These are phyloP conservation scores for Ladona fulva DNA, from an alignment of 1,140 invertebrate species.

Conservation along the genomic window DNA sequence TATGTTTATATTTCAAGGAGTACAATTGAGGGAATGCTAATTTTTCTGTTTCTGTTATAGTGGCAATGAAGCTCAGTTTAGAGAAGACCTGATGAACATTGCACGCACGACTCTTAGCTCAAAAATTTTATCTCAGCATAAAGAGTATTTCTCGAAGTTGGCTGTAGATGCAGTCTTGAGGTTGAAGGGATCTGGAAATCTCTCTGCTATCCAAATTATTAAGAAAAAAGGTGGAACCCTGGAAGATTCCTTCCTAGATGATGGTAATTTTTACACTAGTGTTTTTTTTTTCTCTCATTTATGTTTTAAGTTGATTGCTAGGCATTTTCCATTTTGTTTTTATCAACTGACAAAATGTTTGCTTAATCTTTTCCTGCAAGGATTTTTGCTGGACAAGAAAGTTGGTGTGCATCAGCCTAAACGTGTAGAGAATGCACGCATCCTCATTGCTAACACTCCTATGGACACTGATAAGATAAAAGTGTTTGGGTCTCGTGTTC, in stretches of 20 bases:
- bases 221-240: constrained; percentile 91
- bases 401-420: constrained; percentile 61
- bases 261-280: constrained; percentile 46
- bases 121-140: constrained; percentile 96
- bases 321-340: not conserved
- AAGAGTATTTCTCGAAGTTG: constrained; percentile 91
- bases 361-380: constrained; percentile 31
- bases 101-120: constrained; percentile 95
- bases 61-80: constrained; percentile 65
- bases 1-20: not conserved
- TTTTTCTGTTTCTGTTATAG: constrained; percentile 34
- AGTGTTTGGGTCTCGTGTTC: constrained; percentile 96
- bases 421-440: constrained; percentile 83
- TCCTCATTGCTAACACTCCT: constrained; percentile 98
- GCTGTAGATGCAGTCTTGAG: constrained; percentile 92
- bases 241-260: constrained; percentile 93
- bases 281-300: too few relatives aligned
- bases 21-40: not conserved
- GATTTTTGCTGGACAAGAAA: constrained; percentile 96
- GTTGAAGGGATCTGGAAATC: constrained; percentile 89
- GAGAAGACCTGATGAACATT: constrained; percentile 90
- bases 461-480: constrained; percentile 99
- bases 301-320: not conserved
- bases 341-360: not conserved
- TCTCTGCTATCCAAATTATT: constrained; percentile 95